Conservation (phyloP, 1,140 invertebrate species). For the Mactra quadrangularis region DNA sequence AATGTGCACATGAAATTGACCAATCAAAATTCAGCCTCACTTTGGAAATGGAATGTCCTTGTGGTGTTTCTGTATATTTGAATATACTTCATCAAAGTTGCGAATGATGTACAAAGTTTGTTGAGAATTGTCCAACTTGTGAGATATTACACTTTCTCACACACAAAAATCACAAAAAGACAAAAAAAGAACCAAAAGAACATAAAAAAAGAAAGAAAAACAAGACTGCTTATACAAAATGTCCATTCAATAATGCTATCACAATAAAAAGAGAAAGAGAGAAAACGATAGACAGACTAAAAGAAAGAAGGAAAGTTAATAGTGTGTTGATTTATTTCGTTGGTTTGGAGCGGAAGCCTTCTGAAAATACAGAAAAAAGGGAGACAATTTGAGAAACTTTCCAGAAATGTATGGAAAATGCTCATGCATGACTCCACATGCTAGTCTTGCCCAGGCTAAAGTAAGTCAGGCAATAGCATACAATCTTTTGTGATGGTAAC, state of each 20-base stretch:
- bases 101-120: no score
- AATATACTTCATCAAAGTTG: no score
- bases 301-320: constrained; percentile 17
- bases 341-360: constrained; percentile 46
- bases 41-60: neutral
- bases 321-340: constrained; percentile 28
- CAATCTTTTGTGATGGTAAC: no score
- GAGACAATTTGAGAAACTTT: constrained; percentile 27
- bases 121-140: constrained; percentile 16
- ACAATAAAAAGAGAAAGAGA: constrained; percentile 34
- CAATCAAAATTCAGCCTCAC: neutral
- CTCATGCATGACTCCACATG: no score
- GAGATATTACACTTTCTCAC: neutral
- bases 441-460: no score
- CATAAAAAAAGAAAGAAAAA: constrained; percentile 39
- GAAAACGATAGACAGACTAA: constrained; percentile 44
- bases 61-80: neutral
- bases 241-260: no score
- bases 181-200: constrained; percentile 37
- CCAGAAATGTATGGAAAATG: neutral
- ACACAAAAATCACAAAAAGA: constrained; percentile 33
- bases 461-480: no score
- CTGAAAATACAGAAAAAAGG: constrained; percentile 59
- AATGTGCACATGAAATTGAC: neutral
- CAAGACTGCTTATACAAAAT: neutral